phyloP scores from a whole-genome alignment of 2,113 vertebrate genomes.

The Trachemys scripta region DNA sequence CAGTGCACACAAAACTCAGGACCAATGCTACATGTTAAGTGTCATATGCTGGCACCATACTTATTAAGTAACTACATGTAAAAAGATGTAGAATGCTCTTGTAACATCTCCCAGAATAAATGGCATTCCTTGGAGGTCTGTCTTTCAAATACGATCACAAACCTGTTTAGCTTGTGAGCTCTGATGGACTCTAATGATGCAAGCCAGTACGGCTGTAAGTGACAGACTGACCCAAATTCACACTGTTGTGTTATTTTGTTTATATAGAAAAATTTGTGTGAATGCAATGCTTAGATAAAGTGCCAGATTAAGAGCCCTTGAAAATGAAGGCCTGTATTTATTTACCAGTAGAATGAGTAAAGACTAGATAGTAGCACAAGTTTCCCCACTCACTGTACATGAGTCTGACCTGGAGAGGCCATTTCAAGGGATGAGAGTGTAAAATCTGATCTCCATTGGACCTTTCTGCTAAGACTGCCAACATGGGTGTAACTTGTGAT shows the following conservation, averaged over 20 bases:
- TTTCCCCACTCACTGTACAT: background rate
- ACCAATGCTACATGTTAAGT: background rate
- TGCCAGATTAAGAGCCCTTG: background rate
- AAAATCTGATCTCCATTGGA: background rate
- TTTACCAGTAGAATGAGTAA: background rate
- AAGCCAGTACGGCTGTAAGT: too few species aligned
- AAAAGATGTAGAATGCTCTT: background rate
- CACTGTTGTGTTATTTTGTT: background rate
- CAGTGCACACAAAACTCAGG: background rate
- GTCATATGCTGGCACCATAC: background rate
- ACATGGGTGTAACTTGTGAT: background rate
- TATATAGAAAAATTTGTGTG: background rate
- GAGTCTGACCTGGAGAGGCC: background rate
- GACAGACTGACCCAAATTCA: background rate
- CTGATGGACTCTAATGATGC: background rate
- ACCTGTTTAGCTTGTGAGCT: background rate
- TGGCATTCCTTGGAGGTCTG: background rate
- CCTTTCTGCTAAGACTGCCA: background rate
- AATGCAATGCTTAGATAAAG: background rate
- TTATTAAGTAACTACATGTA: background rate
- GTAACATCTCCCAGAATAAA: background rate
- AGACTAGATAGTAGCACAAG: background rate
- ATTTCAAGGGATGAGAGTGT: background rate
- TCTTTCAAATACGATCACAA: background rate
- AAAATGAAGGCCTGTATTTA: background rate